Evolutionary conservation across 2,797 vertebrate genomes (phyloP), one percentile per base, ranked within the genome.

Genomic region (Hapalemur alaotrensis): DNA sequence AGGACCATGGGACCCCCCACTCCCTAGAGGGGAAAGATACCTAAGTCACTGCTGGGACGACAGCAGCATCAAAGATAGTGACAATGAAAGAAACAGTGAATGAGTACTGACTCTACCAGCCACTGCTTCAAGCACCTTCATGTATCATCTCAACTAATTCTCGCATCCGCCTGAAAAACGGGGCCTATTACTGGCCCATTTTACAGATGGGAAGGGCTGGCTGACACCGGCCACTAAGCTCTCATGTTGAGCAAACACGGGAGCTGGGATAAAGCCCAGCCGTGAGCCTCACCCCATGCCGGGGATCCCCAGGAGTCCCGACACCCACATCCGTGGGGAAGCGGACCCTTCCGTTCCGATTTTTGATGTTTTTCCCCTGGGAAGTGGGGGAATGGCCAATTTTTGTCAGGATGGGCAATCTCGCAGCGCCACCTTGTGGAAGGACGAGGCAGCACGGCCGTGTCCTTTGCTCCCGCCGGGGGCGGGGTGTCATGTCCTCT

Each of bases 401-500:
- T 54, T 54, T 23, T 6, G 28, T 7, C 1, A 1, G 3, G 14
- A 46, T 7, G 14, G 1, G 59, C 2, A n/a, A 6, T 30, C 54
- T 87, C 20, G 18, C 0, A 2, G 92, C 14, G 65, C 86, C 93
- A 30, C 83, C 97, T 93, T 3, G 92, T 97, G 97, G 85, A 0
- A 0, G 2, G 17, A 5, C 1, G 0, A 9, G 87, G 46, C 48
- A 63, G 69, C 13, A 9, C 63, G 20, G 2, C 25, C 0, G 7
- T 5, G 7, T 22, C 22, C 5, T 4, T 2, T 2, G 30, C 61
- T 63, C 5, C 61, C 32, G 30, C 61, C 5, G 6, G 35, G 0
- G 0, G 0, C 23, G 13, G 61, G 32, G 1, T 4, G 18, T 13
- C 0, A 0, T 0, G 20, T 12, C 0, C 30, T 2, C 57, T 61